Evolutionary conservation across 2,797 vertebrate species (phyloP), one percentile per base, ranked within the genome.

Genomic region (Poeciliopsis gracilis): DNA sequence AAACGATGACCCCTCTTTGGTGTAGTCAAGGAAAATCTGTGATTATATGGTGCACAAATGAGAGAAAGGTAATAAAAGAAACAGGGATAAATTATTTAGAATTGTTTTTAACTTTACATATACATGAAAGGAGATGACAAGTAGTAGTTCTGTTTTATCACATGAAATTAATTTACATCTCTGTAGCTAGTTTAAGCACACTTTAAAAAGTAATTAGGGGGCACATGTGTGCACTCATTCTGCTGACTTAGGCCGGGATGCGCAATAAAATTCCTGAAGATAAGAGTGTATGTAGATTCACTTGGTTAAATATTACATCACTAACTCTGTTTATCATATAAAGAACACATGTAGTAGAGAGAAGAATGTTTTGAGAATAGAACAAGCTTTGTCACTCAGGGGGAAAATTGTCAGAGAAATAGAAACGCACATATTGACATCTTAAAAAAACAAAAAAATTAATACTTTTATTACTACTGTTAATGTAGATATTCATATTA

Each of bases 11-110:
- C 98, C 98, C 0, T 89, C 90, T 78, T 77, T 94, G 3, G 98
- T 98, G 82, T 99, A 99, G 83, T 95, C 72, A 78, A 99, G 95
- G 93, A 99, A 99, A 73, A 82, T 85, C 98, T 99, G 92, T 36
- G 90, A 94, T 72, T 18, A 53, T 7, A 82, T 83, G 36, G 18
- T 25, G 33, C 10, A 38, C 63, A 67, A 41, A 67, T 36, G 8
- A 67, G 25, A 67, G 20, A 41, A 23, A 12, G 5, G 25, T 51
- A 57, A 83, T 73, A 3, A 57, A 59, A 41, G 76, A 67, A 11
- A 20, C 47, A 36, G 0, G 1, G 12, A 69, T 23, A 9, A 4
- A 59, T 73, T 43, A 55, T 66, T 73, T 72, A 12, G 77, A 25
- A 63, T 38, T 0, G 75, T 76, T 76, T 5, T 47, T 67, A n/a